Base-by-base conservation (phyloP, 2,888 invertebrate genomes). In the Cyclophora punctaria region DNA sequence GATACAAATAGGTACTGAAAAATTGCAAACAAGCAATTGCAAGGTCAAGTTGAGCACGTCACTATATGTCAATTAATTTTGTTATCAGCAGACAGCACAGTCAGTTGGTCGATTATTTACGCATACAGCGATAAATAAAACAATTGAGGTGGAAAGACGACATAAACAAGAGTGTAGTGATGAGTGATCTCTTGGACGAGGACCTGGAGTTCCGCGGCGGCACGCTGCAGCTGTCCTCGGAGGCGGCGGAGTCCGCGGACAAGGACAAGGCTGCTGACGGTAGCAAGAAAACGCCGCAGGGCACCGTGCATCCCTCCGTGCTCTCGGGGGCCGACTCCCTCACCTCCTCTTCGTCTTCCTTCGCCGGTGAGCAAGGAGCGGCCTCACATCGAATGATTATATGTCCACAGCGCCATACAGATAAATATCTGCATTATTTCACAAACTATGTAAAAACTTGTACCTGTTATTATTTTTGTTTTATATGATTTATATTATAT, bases 131-230 rank as follows among this genome's bases (percentile, higher is more conserved):
- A 45, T 41, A 51, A 56, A 56, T 50, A 54, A 45, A 3, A 44
- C 45, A 47, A 51, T 20, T 20, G 20, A 20, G 20, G 20, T 20
- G 20, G 20, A 20, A 20, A 20, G 20, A 20, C 20, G 2, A 20
- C 4, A 34, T 6, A 44, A 44, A 44, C 44, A 44, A 44, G 3
- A 6, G 33, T 6, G 20, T 34, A 33, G 33, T 1, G 46, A 88
- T 89, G 89, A 73, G 79, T 60, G 84, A 89, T 60, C 66, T 88
- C 57, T 66, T 89, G 48, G 91, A 91, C 45, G 91, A 91, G 40
- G 91, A 91, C 60, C 75, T 78, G 74, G 90, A 91, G 69, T 91
- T 91, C 62, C 86, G 87, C 48, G 90, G 90, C 41, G 90, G 90
- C 45, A 90, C 90, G 35, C 66, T 89, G 56, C 86, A 88, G 64